Base-by-base conservation (phyloP, 2,797 vertebrate species). In the Hippoglossus hippoglossus region DNA sequence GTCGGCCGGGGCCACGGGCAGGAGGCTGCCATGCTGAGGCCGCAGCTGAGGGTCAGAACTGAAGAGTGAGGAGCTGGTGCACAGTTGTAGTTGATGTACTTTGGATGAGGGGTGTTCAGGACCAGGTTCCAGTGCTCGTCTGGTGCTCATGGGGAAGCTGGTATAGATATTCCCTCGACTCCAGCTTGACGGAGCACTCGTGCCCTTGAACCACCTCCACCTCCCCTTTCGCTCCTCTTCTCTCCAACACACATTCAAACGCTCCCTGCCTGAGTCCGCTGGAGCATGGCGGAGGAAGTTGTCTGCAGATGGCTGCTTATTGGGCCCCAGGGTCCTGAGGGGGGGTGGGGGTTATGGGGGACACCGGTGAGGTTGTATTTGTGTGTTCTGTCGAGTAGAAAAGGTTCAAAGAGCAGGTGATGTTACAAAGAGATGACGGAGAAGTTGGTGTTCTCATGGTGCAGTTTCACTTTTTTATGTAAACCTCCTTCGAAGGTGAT, bases 221-320 rank as follows among this genome's bases (percentile, higher is more conserved):
- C 87, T 84, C 80, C 63, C 63, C 63, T 71, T 69, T 85, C 84
- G 75, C 80, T 77, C 80, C 78, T 79, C 80, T 69, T 76, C 73
- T 71, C 74, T 71, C 71, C 52, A 11, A 24, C 28, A 85, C 73
- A 82, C 63, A 71, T 66, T 55, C 67, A 76, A 64, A 83, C 81
- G 41, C 76, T 75, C 68, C 66, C 64, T 73, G 77, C 71, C 71
- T 81, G 75, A 90, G 93, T 86, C 83, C 84, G 83, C 73, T 90
- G 85, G 79, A 94, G 93, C 88, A 67, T 90, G 85, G 72, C 90
- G 84, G 79, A 81, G 84, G 85, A 87, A 90, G 88, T 89, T 94
- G 92, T 93, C 93, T 93, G 90, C 93, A 94, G 92, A 92, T 93
- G 93, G 91, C 90, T 92, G 93, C 92, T 95, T 95, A 95, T 95